A percentile compares a stretch with the other conserved stretches of the same genome.
phyloP scores from a whole-genome alignment of 2,113 vertebrate genomes.

The Petroica traversi region DNA sequence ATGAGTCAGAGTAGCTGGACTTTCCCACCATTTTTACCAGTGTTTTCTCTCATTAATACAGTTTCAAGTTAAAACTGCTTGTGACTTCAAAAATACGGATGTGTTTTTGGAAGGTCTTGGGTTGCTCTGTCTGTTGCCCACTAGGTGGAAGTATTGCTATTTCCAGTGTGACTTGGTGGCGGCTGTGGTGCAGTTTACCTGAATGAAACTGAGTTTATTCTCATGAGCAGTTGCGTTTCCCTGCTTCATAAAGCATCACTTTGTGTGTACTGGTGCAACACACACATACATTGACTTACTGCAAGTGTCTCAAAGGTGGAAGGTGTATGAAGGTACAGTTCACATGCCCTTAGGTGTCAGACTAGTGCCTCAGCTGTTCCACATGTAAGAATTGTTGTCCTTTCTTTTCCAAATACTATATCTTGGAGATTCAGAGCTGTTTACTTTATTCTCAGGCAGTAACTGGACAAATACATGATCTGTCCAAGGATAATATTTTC shows the following conservation, averaged over 20 bases:
- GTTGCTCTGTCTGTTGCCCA: background rate
- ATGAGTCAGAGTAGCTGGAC: conserved; percentile 9
- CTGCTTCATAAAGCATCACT: conserved; percentile 8
- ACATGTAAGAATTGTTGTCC: conserved; percentile 39
- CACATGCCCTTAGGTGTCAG: background rate
- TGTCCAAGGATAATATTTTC: conserved; percentile 66
- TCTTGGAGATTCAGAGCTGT: conserved; percentile 57
- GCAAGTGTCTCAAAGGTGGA: conserved; percentile 22
- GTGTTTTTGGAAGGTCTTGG: background rate
- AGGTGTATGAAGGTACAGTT: conserved; percentile 25
- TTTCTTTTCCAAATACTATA: conserved; percentile 59
- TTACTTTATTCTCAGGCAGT: conserved; percentile 48
- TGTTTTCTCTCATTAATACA: conserved; percentile 54
- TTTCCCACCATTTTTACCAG: conserved; percentile 60
- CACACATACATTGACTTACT: background rate
- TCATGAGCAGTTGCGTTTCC: background rate
- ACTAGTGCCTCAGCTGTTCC: conserved; percentile 11
- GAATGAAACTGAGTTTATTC: conserved; percentile 12
- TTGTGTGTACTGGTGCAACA: background rate
- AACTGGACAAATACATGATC: conserved; percentile 57
- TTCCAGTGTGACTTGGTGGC: background rate
- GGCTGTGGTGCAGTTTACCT: background rate
- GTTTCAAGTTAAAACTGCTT: conserved; percentile 54
- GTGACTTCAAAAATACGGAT: background rate
- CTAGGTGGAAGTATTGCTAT: conserved; percentile 68